A percentile compares a stretch with the other conserved stretches of the same genome.
phyloP scores from a whole-genome alignment of 2,113 vertebrate species.

The Guaruba guarouba region DNA sequence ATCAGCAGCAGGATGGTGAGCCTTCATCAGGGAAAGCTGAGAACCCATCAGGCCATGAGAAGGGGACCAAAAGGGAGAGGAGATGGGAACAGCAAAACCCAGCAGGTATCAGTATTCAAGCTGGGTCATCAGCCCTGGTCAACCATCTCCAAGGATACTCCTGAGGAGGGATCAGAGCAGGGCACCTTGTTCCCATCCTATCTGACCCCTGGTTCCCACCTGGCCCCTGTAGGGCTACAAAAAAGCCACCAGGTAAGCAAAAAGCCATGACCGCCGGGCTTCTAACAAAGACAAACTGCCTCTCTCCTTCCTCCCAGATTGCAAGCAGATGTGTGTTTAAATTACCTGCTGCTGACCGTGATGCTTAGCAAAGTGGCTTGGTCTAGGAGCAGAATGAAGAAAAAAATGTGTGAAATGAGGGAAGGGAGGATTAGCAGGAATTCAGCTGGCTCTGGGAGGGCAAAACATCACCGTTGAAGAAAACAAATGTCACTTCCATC shows the following conservation, averaged over 20 bases:
- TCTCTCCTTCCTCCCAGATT: slow-evolving; percentile 52
- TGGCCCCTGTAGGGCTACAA: neutral
- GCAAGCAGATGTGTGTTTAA: slow-evolving; percentile 68
- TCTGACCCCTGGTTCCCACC: neutral
- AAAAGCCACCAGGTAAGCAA: slow-evolving; percentile 25
- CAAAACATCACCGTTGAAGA: neutral
- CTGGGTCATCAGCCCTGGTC: fast-evolving
- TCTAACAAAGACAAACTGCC: slow-evolving; percentile 50
- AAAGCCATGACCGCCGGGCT: neutral
- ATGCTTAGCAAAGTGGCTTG: neutral
- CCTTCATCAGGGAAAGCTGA: neutral
- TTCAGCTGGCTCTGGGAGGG: slow-evolving; percentile 36
- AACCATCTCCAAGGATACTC: fast-evolving
- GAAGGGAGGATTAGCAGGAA: slow-evolving; percentile 43
- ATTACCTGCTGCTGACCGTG: slow-evolving; percentile 54
- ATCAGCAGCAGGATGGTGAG: fast-evolving
- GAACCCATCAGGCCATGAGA: neutral
- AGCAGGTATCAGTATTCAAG: neutral
- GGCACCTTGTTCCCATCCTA: neutral
- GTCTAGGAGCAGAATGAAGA: neutral
- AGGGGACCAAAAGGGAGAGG: neutral
- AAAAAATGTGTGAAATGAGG: slow-evolving; percentile 29
- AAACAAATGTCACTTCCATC: neutral
- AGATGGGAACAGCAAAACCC: neutral
- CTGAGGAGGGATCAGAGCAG: neutral